phyloP scores from a whole-genome alignment of 1,140 invertebrate species.

The Ceratosolen fusciceps region DNA sequence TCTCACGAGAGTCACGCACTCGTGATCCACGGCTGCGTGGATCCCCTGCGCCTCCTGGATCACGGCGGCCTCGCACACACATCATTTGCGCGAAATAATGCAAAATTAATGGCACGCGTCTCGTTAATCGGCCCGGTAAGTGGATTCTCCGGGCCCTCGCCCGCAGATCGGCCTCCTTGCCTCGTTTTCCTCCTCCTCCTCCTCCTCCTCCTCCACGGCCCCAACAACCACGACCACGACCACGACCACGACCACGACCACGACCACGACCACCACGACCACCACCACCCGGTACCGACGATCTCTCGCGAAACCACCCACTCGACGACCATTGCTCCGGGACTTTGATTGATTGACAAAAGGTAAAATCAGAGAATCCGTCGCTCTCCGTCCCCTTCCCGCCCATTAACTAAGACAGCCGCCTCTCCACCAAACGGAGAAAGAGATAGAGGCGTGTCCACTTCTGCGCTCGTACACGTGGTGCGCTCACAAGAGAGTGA shows the following conservation, averaged over 20 bases:
- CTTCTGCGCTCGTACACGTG: constrained; percentile 29
- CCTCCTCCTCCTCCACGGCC: not conserved
- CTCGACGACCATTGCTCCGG: not conserved
- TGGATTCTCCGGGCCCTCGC: constrained; percentile 41
- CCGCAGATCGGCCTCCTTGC: constrained; percentile 13
- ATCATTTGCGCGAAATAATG: constrained; percentile 18
- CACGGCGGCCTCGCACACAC: not conserved
- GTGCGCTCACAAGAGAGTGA: not conserved
- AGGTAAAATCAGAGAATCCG: constrained; percentile 45
- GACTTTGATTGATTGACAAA: constrained; percentile 51
- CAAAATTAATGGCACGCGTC: constrained; percentile 48
- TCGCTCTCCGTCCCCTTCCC: not conserved
- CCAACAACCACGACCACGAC: too few relatives aligned
- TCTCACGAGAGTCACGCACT: constrained; percentile 44
- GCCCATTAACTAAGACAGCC: constrained; percentile 34
- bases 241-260: not conserved
- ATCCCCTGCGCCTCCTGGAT: not conserved
- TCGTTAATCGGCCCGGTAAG: constrained; percentile 46
- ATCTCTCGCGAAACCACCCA: too few relatives aligned
- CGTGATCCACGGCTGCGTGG: constrained; percentile 1
- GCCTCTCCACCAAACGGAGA: constrained; percentile 10
- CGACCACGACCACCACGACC: too few relatives aligned
- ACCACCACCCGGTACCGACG: too few relatives aligned
- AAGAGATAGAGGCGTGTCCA: constrained; percentile 30
- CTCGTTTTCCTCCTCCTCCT: not conserved